Base-by-base conservation (phyloP, 2,888 invertebrate species). In the Nemoura dubitans region DNA sequence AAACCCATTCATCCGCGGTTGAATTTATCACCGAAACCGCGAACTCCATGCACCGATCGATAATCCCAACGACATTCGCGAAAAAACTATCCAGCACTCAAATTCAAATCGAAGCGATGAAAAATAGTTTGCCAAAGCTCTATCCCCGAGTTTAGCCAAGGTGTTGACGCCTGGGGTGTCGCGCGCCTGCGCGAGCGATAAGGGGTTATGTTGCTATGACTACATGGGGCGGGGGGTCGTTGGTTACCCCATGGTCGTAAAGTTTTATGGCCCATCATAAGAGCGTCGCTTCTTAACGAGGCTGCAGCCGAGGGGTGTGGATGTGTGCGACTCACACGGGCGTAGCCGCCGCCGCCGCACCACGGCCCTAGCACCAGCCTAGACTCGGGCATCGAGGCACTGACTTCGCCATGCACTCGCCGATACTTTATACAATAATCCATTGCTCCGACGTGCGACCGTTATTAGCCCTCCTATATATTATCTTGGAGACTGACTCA, bases 251-350 rank as follows among this genome's bases (percentile, higher is more conserved):
- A 28, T 59, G 84, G 84, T 76, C 84, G 76, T 84, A 84, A 84
- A 84, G 84, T 84, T 84, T 84, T 84, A 84, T 84, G 76, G 84
- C 27, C 84, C 84, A 84, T 84, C 84, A 84, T 84, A 84, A 59
- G 59, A 84, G 84, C 28, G 81, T 25, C 84, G 43, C 84, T 59
- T 76, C 76, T 84, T 84, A 84, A 84, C 84, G 84, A 84, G 84
- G 26, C 42, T 76, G 27, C n/a, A 81, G 81, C 81, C 59, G 28
- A 76, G 59, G 84, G 76, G 76, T 84, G 76, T 27, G 84, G 84
- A 76, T 84, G 83, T 25, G 83, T 25, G 14, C 14, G 28, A 6
- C 27, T 84, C 36, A n/a, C 84, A 43, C 76, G 59, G 26, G 28
- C 81, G 10, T 21, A 7, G 21, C 27, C 30, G 81, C 29, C 29